Evolutionary conservation across 1,140 invertebrate species (phyloP), one percentile per base, ranked within the genome.

Genomic region (Cherax quadricarinatus): DNA sequence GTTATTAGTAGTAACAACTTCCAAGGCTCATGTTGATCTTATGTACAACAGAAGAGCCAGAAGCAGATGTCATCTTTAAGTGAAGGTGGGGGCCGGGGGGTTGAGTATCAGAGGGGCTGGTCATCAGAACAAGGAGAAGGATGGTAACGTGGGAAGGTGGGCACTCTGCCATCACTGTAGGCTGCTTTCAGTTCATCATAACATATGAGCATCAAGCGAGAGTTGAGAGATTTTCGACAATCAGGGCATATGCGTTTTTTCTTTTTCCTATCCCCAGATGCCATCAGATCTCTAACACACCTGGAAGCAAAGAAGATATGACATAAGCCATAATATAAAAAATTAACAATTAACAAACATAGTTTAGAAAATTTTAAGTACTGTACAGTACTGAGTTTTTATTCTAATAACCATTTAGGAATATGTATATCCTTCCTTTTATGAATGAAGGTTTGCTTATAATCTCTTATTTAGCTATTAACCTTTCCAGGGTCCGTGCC

Each of bases 281-380:
- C 95, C 91, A 97, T 95, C 62, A 97, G 96, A 93, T 97, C 97
- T 94, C 97, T 96, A 30, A 97, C 97, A 94, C 97, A 97, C 94
- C 97, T 97, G 94, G 49, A 79, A 60, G 66, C 95, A 95, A 30
- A 84, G 49, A 21, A 85, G 14, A 86, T 57, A 14, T 14, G 12
- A 7, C 12, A 57, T 57, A 57, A 57, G 53, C 12, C 0, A 3
- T 60, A 9, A 14, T 57, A 57, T 14, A 57, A 14, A 57, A 66
- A 5, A 66, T 5, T 5, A 66, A 66, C 18, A 66, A 18, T 66
- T 66, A 16, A 66, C 18, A 5, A 66, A 14, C 62, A 18, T 66
- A 5, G 12, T 21, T 5, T 1, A 66, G 62, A 66, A 66, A 57
- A 9, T 57, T 57, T 57, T 57, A 9, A 41, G 30, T 41, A 41